Evolutionary conservation across 2,797 vertebrate species (phyloP).

Genomic region (Naso thynnoides): DNA sequence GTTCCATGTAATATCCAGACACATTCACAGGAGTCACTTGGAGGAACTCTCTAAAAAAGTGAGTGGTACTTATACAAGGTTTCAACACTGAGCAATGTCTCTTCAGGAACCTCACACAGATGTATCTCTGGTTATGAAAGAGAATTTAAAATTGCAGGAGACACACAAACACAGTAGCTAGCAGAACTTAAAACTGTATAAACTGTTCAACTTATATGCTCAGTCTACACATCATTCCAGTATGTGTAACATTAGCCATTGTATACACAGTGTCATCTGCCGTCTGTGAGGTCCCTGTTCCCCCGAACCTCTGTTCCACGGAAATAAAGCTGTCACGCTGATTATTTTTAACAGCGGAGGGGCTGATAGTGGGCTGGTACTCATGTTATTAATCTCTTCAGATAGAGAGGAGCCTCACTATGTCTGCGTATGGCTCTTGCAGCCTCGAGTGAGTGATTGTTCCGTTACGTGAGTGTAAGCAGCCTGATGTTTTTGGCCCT

Average conservation of each 20-base stretch:
- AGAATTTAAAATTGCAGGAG: conserved; percentile 25
- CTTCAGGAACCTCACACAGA: conserved; percentile 10
- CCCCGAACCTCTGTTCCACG: conserved; percentile 26
- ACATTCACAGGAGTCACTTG: conserved; percentile 19
- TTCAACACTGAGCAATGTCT: conserved; percentile 30
- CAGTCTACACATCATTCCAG: conserved; percentile 2
- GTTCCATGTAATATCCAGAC: conserved; percentile 26
- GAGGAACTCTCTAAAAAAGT: conserved; percentile 23
- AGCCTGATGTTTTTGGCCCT: conserved; percentile 69
- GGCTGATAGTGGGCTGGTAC: conserved; percentile 56
- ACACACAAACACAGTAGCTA: conserved; percentile 13
- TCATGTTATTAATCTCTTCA: conserved; percentile 65
- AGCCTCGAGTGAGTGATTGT: conserved; percentile 75
- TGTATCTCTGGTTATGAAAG: conserved; percentile 6
- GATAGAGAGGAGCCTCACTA: conserved; percentile 64
- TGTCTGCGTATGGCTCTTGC: conserved; percentile 56
- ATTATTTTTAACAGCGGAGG: conserved; percentile 65
- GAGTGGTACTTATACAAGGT: conserved; percentile 17
- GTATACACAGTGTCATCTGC: conserved; percentile 24
- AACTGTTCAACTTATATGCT: conserved; percentile 11
- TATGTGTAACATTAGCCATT: conserved; percentile 13
- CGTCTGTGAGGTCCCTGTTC: conserved; percentile 26
- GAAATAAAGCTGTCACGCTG: conserved; percentile 65
- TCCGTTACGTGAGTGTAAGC: conserved; percentile 69
- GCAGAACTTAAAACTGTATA: conserved; percentile 12